phyloP scores from a whole-genome alignment of 1,140 invertebrate species.

The Drosophila insularis region DNA sequence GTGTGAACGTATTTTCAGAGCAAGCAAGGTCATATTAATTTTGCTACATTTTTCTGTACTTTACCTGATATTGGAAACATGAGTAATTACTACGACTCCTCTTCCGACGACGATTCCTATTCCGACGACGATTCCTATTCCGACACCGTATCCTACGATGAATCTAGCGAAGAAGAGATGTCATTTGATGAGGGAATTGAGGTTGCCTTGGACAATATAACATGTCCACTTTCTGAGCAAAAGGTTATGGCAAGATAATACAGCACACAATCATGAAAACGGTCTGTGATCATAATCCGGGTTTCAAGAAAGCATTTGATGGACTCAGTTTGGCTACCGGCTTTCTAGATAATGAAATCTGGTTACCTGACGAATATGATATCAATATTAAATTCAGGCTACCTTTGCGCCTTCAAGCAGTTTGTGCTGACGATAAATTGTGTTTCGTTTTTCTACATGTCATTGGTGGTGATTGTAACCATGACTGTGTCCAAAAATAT shows the following conservation, averaged over 20 bases:
- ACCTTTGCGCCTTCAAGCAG: conserved; percentile 1
- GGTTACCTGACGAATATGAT: conserved; percentile 56
- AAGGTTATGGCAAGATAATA: conserved; percentile 21
- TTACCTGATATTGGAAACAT: neutral
- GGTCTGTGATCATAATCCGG: conserved; percentile 24
- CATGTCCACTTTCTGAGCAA: conserved; percentile 4
- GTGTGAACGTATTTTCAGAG: neutral
- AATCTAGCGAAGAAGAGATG: neutral
- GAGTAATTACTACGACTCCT: neutral
- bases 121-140: too few relatives aligned
- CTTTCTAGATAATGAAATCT: conserved; percentile 30
- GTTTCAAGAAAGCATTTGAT: conserved; percentile 28
- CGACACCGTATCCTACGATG: neutral
- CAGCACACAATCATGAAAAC: conserved; percentile 27
- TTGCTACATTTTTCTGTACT: neutral
- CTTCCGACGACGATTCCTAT: neutral
- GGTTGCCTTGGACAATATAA: conserved; percentile 22
- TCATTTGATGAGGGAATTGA: conserved; percentile 45
- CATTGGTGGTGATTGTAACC: neutral
- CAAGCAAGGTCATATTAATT: neutral
- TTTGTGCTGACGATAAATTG: neutral
- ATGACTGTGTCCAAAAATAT: neutral
- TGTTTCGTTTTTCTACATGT: conserved; percentile 32
- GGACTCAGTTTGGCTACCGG: conserved; percentile 46
- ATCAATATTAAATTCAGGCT: conserved; percentile 21